Conservation (phyloP, 2,113 vertebrate species). For the Labrus mixtus region DNA sequence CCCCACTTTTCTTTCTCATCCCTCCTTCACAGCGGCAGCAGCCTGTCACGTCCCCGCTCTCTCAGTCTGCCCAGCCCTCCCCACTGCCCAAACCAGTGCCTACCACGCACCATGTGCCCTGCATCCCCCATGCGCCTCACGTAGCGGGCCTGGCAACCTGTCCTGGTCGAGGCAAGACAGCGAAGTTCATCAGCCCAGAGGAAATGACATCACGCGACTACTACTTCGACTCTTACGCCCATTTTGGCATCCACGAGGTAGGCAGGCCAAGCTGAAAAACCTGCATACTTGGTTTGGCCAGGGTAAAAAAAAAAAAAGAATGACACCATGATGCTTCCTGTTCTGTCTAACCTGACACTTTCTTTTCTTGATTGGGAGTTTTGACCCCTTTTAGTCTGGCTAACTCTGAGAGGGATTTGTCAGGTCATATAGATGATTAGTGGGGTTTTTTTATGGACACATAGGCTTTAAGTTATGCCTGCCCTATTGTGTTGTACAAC, state of each 20-base stretch:
- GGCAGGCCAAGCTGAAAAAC: conserved; percentile 20
- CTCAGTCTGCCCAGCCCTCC: conserved; percentile 88
- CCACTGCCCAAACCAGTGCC: conserved; percentile 88
- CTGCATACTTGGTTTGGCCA: neutral
- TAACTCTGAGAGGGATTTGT: too few relatives aligned
- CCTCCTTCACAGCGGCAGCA: conserved; percentile 66
- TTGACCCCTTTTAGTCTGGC: conserved; percentile 6
- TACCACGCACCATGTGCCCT: conserved; percentile 85
- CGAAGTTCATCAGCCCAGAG: conserved; percentile 94
- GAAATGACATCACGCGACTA: conserved; percentile 99
- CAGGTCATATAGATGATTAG: too few relatives aligned
- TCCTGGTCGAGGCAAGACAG: conserved; percentile 91
- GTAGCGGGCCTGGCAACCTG: conserved; percentile 87
- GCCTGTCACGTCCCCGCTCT: conserved; percentile 79
- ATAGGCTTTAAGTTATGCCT: neutral
- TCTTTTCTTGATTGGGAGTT: conserved; percentile 14
- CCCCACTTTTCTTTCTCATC: neutral
- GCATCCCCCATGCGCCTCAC: conserved; percentile 77
- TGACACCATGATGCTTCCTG: conserved; percentile 24
- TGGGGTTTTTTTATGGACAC: too few relatives aligned
- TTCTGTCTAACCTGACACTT: conserved; percentile 10
- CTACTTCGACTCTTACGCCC: conserved; percentile 98
- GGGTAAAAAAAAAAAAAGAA: conserved; percentile 24
- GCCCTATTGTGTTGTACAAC: neutral
- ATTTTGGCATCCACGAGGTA: conserved; percentile 99